Evolutionary conservation across 1,140 invertebrate species (phyloP), one percentile per base, ranked within the genome.

Genomic region (Drosophila lacertosa): DNA sequence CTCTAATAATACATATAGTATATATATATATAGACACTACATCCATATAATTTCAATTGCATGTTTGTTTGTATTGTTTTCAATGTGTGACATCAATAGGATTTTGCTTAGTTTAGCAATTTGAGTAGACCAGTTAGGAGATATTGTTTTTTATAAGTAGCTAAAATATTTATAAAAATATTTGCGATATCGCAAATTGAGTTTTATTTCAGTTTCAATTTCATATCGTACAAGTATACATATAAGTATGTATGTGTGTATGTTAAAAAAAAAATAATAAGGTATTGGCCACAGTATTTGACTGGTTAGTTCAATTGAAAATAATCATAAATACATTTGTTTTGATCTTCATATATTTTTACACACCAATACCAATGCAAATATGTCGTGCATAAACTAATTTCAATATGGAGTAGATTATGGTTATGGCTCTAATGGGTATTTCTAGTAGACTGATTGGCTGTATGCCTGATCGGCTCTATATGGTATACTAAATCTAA

Each of bases 131-230:
- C 37, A 60, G 58, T 70, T 79, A 58, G 40, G 45, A 58, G 39
- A 60, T 75, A 65, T 62, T 65, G 20, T 35, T 32, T 29, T 63
- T 45, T 53, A 40, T 63, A 35, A 37, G 58, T 59, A 40, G 50
- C 54, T 71, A 73, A 78, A 78, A 60, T 20, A 48, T 69, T 63
- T 83, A 83, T 63, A 76, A 83, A 82, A 82, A 82, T 82, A 82
- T 83, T 72, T 40, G 58, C 35, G 26, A 35, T 74, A 37, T 68
- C 18, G 26, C 29, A 29, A 60, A 69, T 71, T 50, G 65, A 29
- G 55, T 53, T 65, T 62, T 45, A 42, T 45, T 70, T 60, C 40
- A 77, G 48, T 44, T 74, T 58, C 33, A 15, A 64, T 59, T 47
- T 54, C 51, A 37, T 42, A 16, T 51, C 18, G 32, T 64, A 37